A percentile compares a stretch with the other conserved stretches of the same genome.
phyloP scores from a whole-genome alignment of 2,888 invertebrate species.

The Microchrysa polita region DNA sequence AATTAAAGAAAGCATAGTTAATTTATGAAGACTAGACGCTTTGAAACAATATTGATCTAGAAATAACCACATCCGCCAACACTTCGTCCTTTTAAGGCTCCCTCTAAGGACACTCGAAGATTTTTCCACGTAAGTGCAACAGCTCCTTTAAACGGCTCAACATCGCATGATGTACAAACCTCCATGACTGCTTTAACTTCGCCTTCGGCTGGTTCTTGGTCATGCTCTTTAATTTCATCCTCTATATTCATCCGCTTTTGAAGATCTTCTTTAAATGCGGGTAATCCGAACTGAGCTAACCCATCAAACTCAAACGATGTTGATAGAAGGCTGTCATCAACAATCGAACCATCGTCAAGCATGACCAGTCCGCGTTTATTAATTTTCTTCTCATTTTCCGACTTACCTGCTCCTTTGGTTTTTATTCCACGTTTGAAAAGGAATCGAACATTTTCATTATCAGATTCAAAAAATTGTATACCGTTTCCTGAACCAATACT shows the following conservation, averaged over 20 bases:
- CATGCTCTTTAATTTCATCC: conserved; percentile 69
- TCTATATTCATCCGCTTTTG: conserved; percentile 61
- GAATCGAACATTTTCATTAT: conserved; percentile 24
- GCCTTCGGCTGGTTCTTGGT: conserved; percentile 83
- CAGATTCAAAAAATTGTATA: conserved; percentile 70
- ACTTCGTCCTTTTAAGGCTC: conserved; percentile 61
- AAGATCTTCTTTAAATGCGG: conserved; percentile 72
- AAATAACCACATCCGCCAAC: conserved; percentile 63
- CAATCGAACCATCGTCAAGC: conserved; percentile 73
- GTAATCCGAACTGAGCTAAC: conserved; percentile 75
- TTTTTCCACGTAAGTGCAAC: conserved; percentile 81
- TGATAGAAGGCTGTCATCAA: conserved; percentile 70
- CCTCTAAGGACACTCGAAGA: conserved; percentile 59
- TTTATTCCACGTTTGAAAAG: conserved; percentile 55
- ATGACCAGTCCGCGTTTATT: conserved; percentile 74
- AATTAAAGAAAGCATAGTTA: conserved; percentile 7
- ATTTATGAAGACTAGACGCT: conserved; percentile 26
- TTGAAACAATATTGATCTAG: conserved; percentile 51
- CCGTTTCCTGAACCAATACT: conserved; percentile 67
- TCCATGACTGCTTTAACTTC: conserved; percentile 84
- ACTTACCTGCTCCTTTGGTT: conserved; percentile 52
- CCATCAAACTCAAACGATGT: conserved; percentile 65
- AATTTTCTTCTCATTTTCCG: conserved; percentile 64
- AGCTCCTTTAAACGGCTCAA: conserved; percentile 83
- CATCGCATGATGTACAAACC: conserved; percentile 77